Evolutionary conservation across 1,140 invertebrate species (phyloP), one percentile per base, ranked within the genome.

Genomic region (Caerostris extrusa): DNA sequence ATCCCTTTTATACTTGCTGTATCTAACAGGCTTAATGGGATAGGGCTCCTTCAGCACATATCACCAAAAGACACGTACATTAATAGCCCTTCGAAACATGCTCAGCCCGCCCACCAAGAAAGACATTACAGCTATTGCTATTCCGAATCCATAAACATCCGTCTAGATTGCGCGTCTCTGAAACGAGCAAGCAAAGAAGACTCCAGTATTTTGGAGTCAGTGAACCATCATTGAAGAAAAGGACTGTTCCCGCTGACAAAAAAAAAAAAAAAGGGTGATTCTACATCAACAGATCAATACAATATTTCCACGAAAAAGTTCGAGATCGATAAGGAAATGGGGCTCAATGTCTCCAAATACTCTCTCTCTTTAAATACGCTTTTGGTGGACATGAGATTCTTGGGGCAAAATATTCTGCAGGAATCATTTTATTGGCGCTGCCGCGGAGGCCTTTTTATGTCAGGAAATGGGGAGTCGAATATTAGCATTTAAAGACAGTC

Each of bases 281-380:
- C 67, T 69, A 69, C 67, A 77, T 77, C 71, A 77, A 50, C 71
- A 77, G 71, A 77, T 77, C 71, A 77, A 77, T 77, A 77, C 53
- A 77, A 77, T 77, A 53, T 77, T 77, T 77, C 3, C 50, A 12
- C 71, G 19, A 50, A 34, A 50, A 34, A 77, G 69, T 77, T 77
- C 19, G 69, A 77, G 19, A 77, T 77, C 71, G 71, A 77, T 69
- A 19, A 17, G 61, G 61, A 64, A 64, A 64, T 64, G 61, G 61
- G 67, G 67, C 67, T 69, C 67, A 69, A 69, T 69, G 67, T 69
- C 67, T 69, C 17, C 67, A 19, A 69, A 19, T 69, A 69, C 19
- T 69, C 61, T 34, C 67, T n/a, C 64, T 69, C 67, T n/a, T 69
- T 69, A 69, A 69, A 69, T 77, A 77, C 34, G 50, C 53, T 77